A percentile compares a stretch with the other conserved stretches of the same genome.
These are phyloP conservation scores for Helicorthomorpha holstii DNA, from an alignment of 1,140 invertebrate species.

Conservation along the genomic window DNA sequence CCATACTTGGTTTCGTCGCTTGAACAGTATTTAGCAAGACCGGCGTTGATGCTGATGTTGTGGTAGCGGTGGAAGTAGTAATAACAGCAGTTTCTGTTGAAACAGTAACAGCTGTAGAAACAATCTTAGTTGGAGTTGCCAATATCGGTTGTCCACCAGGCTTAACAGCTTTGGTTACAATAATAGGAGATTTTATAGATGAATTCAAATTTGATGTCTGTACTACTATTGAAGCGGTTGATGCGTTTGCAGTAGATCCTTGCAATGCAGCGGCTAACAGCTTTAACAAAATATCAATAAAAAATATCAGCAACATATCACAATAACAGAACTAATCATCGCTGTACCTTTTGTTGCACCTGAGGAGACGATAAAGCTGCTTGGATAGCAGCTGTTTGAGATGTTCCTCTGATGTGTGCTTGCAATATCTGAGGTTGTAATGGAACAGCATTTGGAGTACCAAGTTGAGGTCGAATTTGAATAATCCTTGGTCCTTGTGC, in stretches of 20 bases:
- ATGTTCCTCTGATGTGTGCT: constrained; percentile 6
- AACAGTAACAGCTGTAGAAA: constrained; percentile 3
- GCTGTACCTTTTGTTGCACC: too few species aligned
- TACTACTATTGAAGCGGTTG: too few species aligned
- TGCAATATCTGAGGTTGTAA: constrained; percentile 12
- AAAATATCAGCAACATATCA: too few species aligned
- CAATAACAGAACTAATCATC: too few species aligned
- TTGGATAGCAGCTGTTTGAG: constrained; percentile 4
- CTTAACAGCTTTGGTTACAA: too few species aligned
- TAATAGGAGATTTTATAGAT: too few species aligned
- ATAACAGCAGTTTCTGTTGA: constrained; percentile 8
- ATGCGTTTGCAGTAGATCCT: too few species aligned
- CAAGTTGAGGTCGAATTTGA: constrained; percentile 14
- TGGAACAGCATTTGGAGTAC: constrained; percentile 2
- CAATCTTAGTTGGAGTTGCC: too few species aligned
- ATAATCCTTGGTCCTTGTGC: constrained; percentile 12
- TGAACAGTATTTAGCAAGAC: neutral
- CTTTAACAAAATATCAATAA: too few species aligned
- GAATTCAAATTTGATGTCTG: too few species aligned
- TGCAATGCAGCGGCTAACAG: neutral
- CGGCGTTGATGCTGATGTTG: constrained; percentile 1
- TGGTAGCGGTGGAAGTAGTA: constrained; percentile 1
- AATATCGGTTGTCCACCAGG: too few species aligned
- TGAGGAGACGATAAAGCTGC: too few species aligned
- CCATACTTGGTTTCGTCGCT: constrained; percentile 5